Conservation (phyloP, 1,140 invertebrate genomes). For the Brachionus koreanus region DNA sequence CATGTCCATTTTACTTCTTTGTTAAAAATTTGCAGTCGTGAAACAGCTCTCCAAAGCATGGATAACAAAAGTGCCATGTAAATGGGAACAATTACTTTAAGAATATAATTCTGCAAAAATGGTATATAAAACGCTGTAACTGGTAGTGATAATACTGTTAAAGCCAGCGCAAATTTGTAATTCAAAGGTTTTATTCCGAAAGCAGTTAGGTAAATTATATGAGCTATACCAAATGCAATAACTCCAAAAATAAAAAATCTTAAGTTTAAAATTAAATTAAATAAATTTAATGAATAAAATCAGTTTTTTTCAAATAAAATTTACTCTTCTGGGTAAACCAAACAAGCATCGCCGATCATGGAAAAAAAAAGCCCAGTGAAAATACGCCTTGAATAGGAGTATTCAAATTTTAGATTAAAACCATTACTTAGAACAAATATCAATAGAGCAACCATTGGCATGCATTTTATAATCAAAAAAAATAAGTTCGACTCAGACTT, state of each 20-base stretch:
- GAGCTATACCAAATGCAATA: slow-evolving; percentile 74
- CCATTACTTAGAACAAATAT: slow-evolving; percentile 74
- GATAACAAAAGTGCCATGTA: slow-evolving; percentile 72
- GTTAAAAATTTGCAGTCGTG: slow-evolving; percentile 66
- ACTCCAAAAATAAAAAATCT: slow-evolving; percentile 72
- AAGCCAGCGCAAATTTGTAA: slow-evolving; percentile 61
- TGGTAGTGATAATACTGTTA: slow-evolving; percentile 47
- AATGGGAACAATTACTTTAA: slow-evolving; percentile 30
- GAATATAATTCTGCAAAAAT: slow-evolving; percentile 39
- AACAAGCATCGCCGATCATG: slow-evolving; percentile 73
- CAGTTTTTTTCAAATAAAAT: not conserved
- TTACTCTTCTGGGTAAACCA: slow-evolving; percentile 65
- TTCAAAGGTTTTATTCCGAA: slow-evolving; percentile 75
- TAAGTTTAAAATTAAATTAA: slow-evolving; percentile 50
- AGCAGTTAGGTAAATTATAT: slow-evolving; percentile 71
- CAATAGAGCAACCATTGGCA: slow-evolving; percentile 77
- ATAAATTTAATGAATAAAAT: not conserved
- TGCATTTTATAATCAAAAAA: slow-evolving; percentile 74
- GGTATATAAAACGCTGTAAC: slow-evolving; percentile 50
- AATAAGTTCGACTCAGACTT: slow-evolving; percentile 59
- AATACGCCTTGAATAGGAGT: slow-evolving; percentile 69
- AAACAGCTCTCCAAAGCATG: slow-evolving; percentile 79
- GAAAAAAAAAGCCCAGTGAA: slow-evolving; percentile 74
- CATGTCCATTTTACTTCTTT: slow-evolving; percentile 66
- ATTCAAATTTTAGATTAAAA: slow-evolving; percentile 69